phyloP scores from a whole-genome alignment of 2,888 invertebrate species.

The Tetragonisca angustula region DNA sequence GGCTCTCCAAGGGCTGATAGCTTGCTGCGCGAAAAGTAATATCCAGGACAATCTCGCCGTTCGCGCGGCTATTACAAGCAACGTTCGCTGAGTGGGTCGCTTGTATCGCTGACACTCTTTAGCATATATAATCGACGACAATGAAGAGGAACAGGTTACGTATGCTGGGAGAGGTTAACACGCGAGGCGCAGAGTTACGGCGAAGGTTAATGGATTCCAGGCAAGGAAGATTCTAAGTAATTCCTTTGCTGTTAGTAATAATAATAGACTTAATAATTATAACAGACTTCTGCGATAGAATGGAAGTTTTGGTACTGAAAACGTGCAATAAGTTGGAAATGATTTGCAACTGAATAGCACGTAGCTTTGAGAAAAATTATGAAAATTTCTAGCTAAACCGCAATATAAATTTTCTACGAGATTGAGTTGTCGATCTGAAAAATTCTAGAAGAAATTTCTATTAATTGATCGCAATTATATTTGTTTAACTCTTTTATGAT shows the following conservation, averaged over 20 bases:
- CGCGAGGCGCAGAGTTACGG: background rate
- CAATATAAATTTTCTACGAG: too few species aligned
- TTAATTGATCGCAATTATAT: background rate
- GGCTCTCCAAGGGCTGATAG: slow-evolving; percentile 29
- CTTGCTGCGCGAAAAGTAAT: slow-evolving; percentile 50
- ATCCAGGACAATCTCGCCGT: slow-evolving; percentile 47
- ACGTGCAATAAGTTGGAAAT: too few species aligned
- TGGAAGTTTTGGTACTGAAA: too few species aligned
- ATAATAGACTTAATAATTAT: too few species aligned
- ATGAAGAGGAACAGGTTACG: background rate
- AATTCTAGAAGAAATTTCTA: too few species aligned
- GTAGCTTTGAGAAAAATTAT: too few species aligned
- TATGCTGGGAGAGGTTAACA: background rate
- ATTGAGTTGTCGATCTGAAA: too few species aligned
- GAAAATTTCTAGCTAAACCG: too few species aligned
- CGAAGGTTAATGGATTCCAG: background rate
- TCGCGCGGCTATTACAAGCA: slow-evolving; percentile 39
- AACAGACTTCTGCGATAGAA: too few species aligned
- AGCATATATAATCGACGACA: background rate
- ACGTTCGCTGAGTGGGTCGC: slow-evolving; percentile 1
- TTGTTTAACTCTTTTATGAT: background rate
- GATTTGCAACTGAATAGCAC: too few species aligned
- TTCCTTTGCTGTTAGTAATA: too few species aligned
- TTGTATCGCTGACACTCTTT: slow-evolving; percentile 34
- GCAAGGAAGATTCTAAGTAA: background rate